Base-by-base conservation (phyloP, 2,888 invertebrate species). In the Volucella zonaria region DNA sequence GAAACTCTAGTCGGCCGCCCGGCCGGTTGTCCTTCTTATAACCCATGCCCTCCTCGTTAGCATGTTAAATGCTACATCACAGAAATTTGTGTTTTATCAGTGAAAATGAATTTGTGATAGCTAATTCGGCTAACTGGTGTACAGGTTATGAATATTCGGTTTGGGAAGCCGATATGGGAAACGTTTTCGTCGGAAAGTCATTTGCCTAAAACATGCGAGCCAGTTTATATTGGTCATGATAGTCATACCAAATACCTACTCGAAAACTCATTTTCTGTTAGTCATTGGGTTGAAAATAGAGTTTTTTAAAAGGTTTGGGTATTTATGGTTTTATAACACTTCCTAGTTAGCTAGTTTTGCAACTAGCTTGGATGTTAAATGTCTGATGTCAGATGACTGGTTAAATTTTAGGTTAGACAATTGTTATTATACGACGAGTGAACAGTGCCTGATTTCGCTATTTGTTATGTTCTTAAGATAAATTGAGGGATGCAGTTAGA, bases 51-150 rank as follows among this genome's bases (percentile, higher is more conserved):
- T 51, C 45, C 78, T 78, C 61, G 79, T 75, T 83, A 80, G 83
- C 83, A 80, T 83, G 80, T 75, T 80, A 83, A 83, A 80, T 80
- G 75, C 66, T 71, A 67, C 75, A 83, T 79, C 79, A 59, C n/a
- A 71, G 38, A 59, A 71, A 61, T 49, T 75, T 64, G 74, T 74
- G 58, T 75, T 74, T 83, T 82, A 82, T 82, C 82, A 75, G 79
- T 64, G 54, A 51, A 67, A 74, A 74, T 51, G 62, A 78, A 70
- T 79, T 58, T 31, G 56, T 42, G 51, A 51, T 70, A 45, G 71
- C 38, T 51, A 52, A 52, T 66, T 74, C 49, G 49, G 47, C 31
- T 54, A 38, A 43, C 40, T 31, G 38, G 42, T 64, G 56, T 64
- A 54, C 15, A 66, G 68, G 74, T 79, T 49, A 79, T 79, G 79